phyloP scores from a whole-genome alignment of 2,113 vertebrate genomes.

The Coracopsis vasa region DNA sequence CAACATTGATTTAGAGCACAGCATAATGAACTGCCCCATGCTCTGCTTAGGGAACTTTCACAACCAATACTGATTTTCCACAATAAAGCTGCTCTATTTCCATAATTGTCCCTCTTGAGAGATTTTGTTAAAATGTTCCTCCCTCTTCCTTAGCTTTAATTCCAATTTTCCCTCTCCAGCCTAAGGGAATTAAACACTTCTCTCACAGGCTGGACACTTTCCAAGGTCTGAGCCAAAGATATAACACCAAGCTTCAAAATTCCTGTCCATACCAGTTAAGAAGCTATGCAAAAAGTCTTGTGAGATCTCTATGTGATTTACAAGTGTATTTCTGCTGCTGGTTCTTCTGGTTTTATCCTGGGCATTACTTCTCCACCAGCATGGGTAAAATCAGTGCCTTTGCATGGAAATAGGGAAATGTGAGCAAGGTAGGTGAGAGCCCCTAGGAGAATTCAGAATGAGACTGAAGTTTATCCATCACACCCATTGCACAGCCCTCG shows the following conservation, averaged over 20 bases:
- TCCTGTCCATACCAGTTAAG: not conserved
- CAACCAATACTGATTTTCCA: not conserved
- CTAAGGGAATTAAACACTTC: not conserved
- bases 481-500: not conserved
- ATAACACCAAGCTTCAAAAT: not conserved
- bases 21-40: not conserved
- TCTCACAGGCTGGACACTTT: not conserved
- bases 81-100: conserved; percentile 4
- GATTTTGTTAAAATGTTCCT: not conserved
- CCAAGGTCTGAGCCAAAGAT: not conserved
- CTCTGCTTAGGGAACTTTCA: not conserved
- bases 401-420: not conserved
- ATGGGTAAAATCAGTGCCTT: not conserved
- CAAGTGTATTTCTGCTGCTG: not conserved
- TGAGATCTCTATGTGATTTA: not conserved
- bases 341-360: not conserved
- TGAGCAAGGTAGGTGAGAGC: not conserved
- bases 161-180: not conserved
- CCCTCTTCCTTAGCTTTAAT: not conserved
- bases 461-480: not conserved
- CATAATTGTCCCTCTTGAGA: not conserved
- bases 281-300: not conserved
- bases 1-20: not conserved
- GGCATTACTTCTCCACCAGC: not conserved
- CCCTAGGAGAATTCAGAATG: not conserved